Evolutionary conservation across 2,113 vertebrate species (phyloP).

Genomic region (Alosa alosa): DNA sequence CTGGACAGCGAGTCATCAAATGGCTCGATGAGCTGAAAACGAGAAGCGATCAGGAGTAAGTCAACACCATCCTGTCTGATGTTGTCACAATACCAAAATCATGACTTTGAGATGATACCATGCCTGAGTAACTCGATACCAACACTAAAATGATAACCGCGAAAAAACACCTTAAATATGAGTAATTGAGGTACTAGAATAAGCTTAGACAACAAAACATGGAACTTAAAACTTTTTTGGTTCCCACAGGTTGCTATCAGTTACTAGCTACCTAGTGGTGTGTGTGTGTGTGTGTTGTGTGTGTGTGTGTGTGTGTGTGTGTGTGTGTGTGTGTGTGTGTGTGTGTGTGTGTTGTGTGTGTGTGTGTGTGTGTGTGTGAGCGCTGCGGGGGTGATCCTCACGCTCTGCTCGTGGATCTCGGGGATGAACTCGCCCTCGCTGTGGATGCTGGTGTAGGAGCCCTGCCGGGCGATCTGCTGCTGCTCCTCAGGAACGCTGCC

Average conservation of each 20-base stretch:
- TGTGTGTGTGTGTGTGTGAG: background rate
- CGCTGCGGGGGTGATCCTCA: slow-evolving; percentile 55
- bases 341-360: background rate
- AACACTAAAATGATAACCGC: too few relatives aligned
- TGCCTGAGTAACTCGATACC: too few relatives aligned
- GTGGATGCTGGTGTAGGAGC: slow-evolving; percentile 90
- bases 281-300: background rate
- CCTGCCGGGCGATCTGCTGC: slow-evolving; percentile 89
- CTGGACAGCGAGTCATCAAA: slow-evolving; percentile 83
- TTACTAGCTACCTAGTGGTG: background rate
- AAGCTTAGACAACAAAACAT: too few relatives aligned
- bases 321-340: background rate
- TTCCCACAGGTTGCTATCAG: too few relatives aligned
- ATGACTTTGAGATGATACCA: too few relatives aligned
- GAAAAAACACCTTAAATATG: too few relatives aligned
- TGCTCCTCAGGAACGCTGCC: slow-evolving; percentile 89
- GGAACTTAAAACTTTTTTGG: too few relatives aligned
- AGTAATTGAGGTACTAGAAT: too few relatives aligned
- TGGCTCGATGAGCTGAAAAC: slow-evolving; percentile 80
- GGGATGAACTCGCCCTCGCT: slow-evolving; percentile 93
- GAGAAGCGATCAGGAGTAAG: slow-evolving; percentile 13
- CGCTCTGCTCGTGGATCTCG: slow-evolving; percentile 78
- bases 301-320: slow-evolving; percentile 34
- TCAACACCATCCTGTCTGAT: background rate
- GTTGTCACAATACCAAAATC: too few relatives aligned